A percentile compares a stretch with the other conserved stretches of the same genome.
phyloP scores from a whole-genome alignment of 35 echinoderm and acorn worm genomes.

The Heliocidaris tuberculata region DNA sequence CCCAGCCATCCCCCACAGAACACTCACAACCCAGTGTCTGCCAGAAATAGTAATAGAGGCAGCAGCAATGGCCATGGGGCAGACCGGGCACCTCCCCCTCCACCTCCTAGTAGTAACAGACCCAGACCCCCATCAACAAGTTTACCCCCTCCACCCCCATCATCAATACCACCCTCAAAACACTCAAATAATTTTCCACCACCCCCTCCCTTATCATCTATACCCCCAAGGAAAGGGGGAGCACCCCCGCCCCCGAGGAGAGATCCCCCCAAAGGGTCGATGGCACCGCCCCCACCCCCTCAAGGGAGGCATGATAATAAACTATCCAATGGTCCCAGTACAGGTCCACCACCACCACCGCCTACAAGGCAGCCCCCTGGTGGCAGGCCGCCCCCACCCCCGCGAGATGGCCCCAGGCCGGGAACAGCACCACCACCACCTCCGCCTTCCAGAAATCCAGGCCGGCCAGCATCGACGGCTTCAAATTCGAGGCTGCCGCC shows the following conservation, averaged over 20 bases:
- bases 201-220: slow-evolving; percentile 22
- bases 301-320: slow-evolving; percentile 36
- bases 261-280: slow-evolving; percentile 22
- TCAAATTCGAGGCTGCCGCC: slow-evolving; percentile 13
- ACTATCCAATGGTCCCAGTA: background rate
- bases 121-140: slow-evolving; percentile 39
- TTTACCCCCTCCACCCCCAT: slow-evolving; percentile 43
- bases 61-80: slow-evolving; percentile 25
- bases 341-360: slow-evolving; percentile 62
- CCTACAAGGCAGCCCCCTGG: slow-evolving; percentile 46
- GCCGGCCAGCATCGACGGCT: slow-evolving; percentile 26
- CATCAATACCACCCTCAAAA: slow-evolving; percentile 23
- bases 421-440: slow-evolving; percentile 60
- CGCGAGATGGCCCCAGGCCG: slow-evolving; percentile 36
- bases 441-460: slow-evolving; percentile 44
- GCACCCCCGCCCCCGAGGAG: slow-evolving; percentile 39
- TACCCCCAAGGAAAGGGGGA: slow-evolving; percentile 1
- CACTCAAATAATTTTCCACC: slow-evolving; percentile 18
- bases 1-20: slow-evolving; percentile 43
- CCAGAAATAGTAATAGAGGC: background rate
- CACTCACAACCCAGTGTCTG: slow-evolving; percentile 27
- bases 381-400: slow-evolving; percentile 60
- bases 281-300: slow-evolving; percentile 55
- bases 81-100: slow-evolving; percentile 49
- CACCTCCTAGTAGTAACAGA: slow-evolving; percentile 45